Percentiles rank a stretch among this genome's conserved stretches.
These are phyloP conservation scores for Columba guinea DNA, from an alignment of 2,797 vertebrate species.

Conservation along the genomic window DNA sequence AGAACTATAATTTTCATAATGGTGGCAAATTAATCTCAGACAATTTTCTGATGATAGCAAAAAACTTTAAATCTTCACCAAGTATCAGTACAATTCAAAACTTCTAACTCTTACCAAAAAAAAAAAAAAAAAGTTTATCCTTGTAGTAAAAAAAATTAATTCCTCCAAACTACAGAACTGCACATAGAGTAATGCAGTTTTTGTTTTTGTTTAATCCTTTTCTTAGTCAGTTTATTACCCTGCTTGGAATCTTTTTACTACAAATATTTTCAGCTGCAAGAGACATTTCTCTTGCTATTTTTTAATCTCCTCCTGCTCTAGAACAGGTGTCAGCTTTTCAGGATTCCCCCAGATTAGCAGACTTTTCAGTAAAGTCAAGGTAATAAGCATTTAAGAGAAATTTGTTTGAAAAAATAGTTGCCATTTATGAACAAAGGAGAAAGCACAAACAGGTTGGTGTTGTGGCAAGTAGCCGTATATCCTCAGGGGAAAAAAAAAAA, in stretches of 20 bases:
- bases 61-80: background rate
- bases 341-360: background rate
- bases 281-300: background rate
- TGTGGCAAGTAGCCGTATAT: background rate
- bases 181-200: background rate
- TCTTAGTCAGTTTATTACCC: background rate
- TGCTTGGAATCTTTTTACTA: background rate
- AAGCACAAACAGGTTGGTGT: background rate
- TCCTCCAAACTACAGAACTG: background rate
- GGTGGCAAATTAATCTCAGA: background rate
- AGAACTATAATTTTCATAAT: background rate
- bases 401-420: background rate
- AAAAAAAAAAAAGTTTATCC: background rate
- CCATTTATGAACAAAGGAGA: background rate
- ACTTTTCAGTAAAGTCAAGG: background rate
- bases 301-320: background rate
- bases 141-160: background rate
- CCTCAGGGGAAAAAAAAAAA: background rate
- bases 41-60: background rate
- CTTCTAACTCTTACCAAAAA: background rate
- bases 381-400: background rate
- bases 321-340: background rate
- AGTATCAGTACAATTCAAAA: background rate
- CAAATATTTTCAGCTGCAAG: background rate
- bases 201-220: too few relatives aligned